Base-by-base conservation (phyloP, 2,797 vertebrate genomes). In the Falco berigora region DNA sequence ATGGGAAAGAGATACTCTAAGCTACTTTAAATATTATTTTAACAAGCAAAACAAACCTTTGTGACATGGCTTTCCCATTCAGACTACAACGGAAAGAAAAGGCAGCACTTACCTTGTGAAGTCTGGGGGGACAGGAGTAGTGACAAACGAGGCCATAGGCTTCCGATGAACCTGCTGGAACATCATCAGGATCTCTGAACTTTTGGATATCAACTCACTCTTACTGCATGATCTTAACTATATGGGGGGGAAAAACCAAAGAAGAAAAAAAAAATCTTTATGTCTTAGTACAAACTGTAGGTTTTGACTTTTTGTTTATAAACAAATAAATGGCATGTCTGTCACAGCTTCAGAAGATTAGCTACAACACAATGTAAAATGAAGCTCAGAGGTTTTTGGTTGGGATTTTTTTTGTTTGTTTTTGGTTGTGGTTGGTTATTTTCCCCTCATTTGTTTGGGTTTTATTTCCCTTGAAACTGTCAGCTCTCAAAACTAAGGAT, bases 121-220 rank as follows among this genome's bases (percentile, higher is more conserved):
- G 97, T 99, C 99, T 17, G 99, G 99, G 22, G 99, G 99, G 28
- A 99, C 99, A 18, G 99, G 99, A 32, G 99, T 99, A 82, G 99
- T 99, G 97, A 99, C 99, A 82, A 99, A 99, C 0, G 99, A 99
- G 94, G 99, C 99, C 99, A 99, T 99, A 89, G 99, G 99, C 66
- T 99, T 99, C 68, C 99, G 98, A 95, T 99, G 99, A 86, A 99
- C 99, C 98, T 99, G 99, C 98, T 99, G 99, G 97, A 99, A 99
- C 99, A 99, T 99, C 98, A 99, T 99, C 94, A 99, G 98, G 97
- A 99, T 99, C 98, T 99, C 99, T 6, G 99, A 98, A 72, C 99
- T 99, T 94, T 99, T 99, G 47, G 98, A 98, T 94, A 99, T 99
- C 92, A 99, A 97, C 79, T 99, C 99, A 55, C 99, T 99, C 97